Base-by-base conservation (phyloP, 2,113 vertebrate genomes). In the Psephotus haematonotus region DNA sequence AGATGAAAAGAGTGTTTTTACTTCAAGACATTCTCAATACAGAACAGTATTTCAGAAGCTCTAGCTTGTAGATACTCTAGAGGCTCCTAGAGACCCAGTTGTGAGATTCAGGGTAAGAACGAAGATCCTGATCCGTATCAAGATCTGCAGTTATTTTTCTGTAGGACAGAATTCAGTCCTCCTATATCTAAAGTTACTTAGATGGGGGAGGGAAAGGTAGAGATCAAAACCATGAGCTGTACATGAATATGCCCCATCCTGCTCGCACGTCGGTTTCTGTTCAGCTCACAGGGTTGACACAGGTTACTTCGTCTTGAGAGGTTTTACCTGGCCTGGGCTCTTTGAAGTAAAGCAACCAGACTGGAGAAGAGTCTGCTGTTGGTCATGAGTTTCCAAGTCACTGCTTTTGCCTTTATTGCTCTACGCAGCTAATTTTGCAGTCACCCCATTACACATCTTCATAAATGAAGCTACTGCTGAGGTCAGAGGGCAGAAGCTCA, bases 401-500 rank as follows among this genome's bases (percentile, higher is more conserved):
- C 35, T 62, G 39, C 4, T 1, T 84, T 12, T 79, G 62, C 53
- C 47, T 72, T 27, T 1, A 0, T 18, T 47, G 20, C 43, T 79
- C 59, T 74, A 5, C 1, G 10, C 46, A 82, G 88, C 78, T 86
- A 57, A 79, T 71, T 84, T 91, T 52, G 79, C 59, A 76, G 9
- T 79, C 8, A 7, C 78, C 23, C 23, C 41, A 18, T 88, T 92
- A 82, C 14, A 52, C 65, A 50, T 95, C 91, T 67, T 41, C 18
- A 29, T 55, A 93, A 68, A 96, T 98, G 97, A 98, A 98, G 78
- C 96, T 96, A 84, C 92, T 57, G 87, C 90, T 68, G 77, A 96
- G 98, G 98, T 94, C 96, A 97, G 82, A 97, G 98, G 97, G 95
- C 98, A 97, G 98, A 87, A 88, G 90, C 68, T 53, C 84, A 86